Evolutionary conservation across 2,888 invertebrate genomes (phyloP).

Genomic region (Eumerus sabulonum): DNA sequence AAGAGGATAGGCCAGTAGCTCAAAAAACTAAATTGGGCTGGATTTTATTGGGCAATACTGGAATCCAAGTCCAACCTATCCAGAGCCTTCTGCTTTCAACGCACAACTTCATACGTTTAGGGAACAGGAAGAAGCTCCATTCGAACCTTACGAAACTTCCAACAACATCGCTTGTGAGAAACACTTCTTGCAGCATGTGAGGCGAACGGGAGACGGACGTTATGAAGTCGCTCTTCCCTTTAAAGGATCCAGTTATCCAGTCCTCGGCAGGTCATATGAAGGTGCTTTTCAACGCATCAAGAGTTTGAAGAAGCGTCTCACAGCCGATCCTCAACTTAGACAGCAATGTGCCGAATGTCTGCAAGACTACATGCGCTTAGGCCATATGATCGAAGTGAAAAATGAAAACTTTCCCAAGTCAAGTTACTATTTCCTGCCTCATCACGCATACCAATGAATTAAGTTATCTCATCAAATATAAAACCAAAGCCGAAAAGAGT

Average conservation of each 20-base stretch:
- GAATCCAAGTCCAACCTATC: neutral
- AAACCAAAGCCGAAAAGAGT: neutral
- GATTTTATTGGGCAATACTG: no score
- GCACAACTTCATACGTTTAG: constrained; percentile 11
- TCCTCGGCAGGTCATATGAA: constrained; percentile 10
- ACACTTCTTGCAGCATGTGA: constrained; percentile 11
- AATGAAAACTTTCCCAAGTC: neutral
- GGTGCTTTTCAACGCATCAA: constrained; percentile 9
- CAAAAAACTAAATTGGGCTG: no score
- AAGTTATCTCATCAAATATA: neutral
- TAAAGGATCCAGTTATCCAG: constrained; percentile 1
- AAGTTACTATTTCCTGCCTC: constrained; percentile 7
- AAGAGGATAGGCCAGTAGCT: no score
- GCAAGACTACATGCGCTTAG: constrained; percentile 2
- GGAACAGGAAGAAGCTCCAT: constrained; percentile 28
- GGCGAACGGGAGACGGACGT: neutral
- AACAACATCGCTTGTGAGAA: constrained; percentile 15
- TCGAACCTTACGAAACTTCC: neutral
- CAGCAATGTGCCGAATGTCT: constrained; percentile 10
- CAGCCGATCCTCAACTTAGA: neutral
- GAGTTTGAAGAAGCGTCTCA: constrained; percentile 7
- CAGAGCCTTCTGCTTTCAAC: neutral
- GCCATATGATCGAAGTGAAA: constrained; percentile 9
- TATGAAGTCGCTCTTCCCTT: constrained; percentile 15
- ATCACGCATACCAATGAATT: constrained; percentile 15